A percentile compares a stretch with the other conserved stretches of the same genome.
These are phyloP conservation scores for Pseudomyrmex gracilis DNA, from an alignment of 1,140 invertebrate species.

Conservation along the genomic window DNA sequence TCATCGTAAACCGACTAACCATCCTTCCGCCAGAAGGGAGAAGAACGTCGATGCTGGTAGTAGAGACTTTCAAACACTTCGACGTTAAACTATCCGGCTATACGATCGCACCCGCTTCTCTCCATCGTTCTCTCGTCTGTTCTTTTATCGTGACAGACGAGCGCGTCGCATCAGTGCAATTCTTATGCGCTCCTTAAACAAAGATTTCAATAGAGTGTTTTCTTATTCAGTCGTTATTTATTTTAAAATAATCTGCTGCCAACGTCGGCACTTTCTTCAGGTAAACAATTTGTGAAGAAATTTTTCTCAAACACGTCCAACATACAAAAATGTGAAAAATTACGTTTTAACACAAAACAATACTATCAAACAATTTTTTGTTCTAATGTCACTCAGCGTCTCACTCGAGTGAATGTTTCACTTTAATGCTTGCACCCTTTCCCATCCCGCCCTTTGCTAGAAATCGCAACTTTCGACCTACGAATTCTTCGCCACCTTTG, in stretches of 20 bases:
- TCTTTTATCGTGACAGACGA: constrained; percentile 27
- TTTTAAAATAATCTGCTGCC: too few relatives aligned
- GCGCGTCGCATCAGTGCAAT: not conserved
- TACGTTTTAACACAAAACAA: too few relatives aligned
- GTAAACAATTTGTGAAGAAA: not conserved
- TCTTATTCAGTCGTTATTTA: too few relatives aligned
- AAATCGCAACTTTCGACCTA: constrained; percentile 68
- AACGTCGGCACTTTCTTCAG: not conserved
- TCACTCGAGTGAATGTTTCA: constrained; percentile 65
- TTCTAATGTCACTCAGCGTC: constrained; percentile 10
- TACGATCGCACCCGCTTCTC: constrained; percentile 77
- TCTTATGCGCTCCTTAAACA: not conserved
- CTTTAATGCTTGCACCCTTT: constrained; percentile 47
- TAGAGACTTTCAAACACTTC: constrained; percentile 45
- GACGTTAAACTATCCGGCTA: constrained; percentile 66
- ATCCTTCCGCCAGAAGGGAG: constrained; percentile 36
- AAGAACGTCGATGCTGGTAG: not conserved
- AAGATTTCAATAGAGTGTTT: too few relatives aligned
- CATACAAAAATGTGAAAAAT: too few relatives aligned
- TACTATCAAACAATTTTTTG: too few relatives aligned
- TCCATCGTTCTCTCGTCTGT: constrained; percentile 58
- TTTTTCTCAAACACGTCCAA: too few relatives aligned
- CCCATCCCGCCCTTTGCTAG: constrained; percentile 52
- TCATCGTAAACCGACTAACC: constrained; percentile 76
- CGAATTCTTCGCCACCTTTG: constrained; percentile 73